Evolutionary conservation across 2,797 vertebrate species (phyloP), one percentile per base, ranked within the genome.

Genomic region (Typhlichthys subterraneus): DNA sequence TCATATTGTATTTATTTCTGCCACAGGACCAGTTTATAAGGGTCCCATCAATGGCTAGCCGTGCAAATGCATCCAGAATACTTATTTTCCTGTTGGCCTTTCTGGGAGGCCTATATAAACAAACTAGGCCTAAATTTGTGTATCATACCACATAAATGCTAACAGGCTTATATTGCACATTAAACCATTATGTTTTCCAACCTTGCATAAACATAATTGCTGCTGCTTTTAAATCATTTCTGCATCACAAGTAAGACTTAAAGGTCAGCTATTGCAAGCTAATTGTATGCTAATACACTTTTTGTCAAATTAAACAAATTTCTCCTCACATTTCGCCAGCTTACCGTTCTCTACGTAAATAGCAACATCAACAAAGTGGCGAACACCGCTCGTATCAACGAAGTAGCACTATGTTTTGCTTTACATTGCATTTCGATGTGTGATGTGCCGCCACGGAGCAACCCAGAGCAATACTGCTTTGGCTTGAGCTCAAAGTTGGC

Each of bases 1-100:
- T 82, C 88, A 78, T 69, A 52, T 78, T 38, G 38, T 19, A 72
- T 52, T 65, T 77, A 47, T 29, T 82, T 84, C 38, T 9, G 38
- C 38, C 38, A 80, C 46, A 0, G 56, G 57, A 73, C 81, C 72
- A 79, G 69, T 66, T 17, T 45, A 33, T 59, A 59, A 4, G 46
- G 45, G 61, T 72, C 46, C 46, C 2, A 9, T 69, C 57, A 62
- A 53, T 73, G 72, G 72, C 67, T 63, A 70, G 66, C 61, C 47
- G 72, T 81, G 58, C 67, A 61, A 60, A 65, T 53, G 65, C 59
- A 31, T 33, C 57, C 63, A 46, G 52, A 46, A 57, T 13, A 45
- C 11, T 60, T 59, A 56, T 70, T 79, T 74, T 56, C 58, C 53
- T 76, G 63, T 42, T 50, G 59, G 57, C 57, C 33, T 59, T 51